These are phyloP conservation scores for Pachyuromys duprasi DNA, from an alignment of 2,797 vertebrate genomes.

Conservation along the genomic window DNA sequence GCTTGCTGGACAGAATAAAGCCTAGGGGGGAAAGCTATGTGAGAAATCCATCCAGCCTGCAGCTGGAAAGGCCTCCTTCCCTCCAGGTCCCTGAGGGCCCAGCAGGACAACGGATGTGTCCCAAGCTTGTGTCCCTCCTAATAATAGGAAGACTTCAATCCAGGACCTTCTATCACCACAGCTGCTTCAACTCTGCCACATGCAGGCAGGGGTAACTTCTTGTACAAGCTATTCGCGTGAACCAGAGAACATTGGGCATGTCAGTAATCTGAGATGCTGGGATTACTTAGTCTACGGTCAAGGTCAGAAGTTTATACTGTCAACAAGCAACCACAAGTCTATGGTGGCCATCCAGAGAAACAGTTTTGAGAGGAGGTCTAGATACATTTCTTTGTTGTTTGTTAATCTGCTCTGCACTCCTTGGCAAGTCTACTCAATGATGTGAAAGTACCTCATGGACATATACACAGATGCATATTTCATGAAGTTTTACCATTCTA, in stretches of 20 bases:
- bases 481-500: background rate
- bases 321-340: background rate
- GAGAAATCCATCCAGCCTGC: conserved; percentile 27
- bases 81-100: background rate
- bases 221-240: background rate
- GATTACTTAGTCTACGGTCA: background rate
- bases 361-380: background rate
- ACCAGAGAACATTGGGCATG: background rate
- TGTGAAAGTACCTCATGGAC: background rate
- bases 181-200: background rate
- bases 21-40: conserved; percentile 35
- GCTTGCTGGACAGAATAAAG: conserved; percentile 45
- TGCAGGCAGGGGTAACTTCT: background rate
- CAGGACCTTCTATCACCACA: background rate
- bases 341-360: background rate
- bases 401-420: background rate
- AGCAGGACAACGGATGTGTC: background rate
- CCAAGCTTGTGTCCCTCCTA: conserved; percentile 29
- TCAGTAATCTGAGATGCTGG: background rate
- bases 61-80: background rate
- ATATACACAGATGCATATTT: background rate
- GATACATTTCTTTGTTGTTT: background rate
- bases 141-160: background rate
- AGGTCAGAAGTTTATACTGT: background rate
- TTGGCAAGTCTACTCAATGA: background rate